Conservation (phyloP, 2,888 invertebrate species). For the Leucophenga maculata region DNA sequence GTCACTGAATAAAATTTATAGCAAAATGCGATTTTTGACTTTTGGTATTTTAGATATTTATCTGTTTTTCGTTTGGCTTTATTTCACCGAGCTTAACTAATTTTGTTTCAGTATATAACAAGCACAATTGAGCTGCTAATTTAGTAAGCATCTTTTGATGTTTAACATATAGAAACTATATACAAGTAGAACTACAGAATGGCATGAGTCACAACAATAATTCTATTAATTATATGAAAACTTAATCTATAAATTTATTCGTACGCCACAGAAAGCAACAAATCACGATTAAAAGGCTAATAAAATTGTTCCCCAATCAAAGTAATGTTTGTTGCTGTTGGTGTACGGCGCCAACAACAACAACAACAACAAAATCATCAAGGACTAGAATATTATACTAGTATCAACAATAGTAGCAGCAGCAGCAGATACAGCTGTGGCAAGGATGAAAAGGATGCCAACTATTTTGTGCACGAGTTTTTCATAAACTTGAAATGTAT, state of each 20-base stretch:
- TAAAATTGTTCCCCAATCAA: slow-evolving; percentile 68
- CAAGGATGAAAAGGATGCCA: slow-evolving; percentile 10
- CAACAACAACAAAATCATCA: slow-evolving; percentile 6
- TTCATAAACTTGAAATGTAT: slow-evolving; percentile 54
- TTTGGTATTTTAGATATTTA: no score
- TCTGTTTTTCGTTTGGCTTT: no score
- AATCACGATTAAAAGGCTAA: slow-evolving; percentile 67
- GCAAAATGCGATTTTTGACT: no score
- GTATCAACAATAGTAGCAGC: slow-evolving; percentile 3
- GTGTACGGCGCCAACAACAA: slow-evolving; percentile 28
- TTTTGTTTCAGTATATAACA: neutral
- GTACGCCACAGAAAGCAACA: slow-evolving; percentile 50
- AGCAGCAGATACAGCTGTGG: neutral
- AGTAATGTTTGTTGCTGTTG: slow-evolving; percentile 51
- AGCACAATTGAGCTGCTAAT: neutral
- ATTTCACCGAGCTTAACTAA: neutral
- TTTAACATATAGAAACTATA: neutral
- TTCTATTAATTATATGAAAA: slow-evolving; percentile 55
- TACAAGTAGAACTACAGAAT: neutral
- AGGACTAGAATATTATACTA: neutral
- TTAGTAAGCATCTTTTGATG: neutral
- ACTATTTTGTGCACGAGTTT: slow-evolving; percentile 44
- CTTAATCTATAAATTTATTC: slow-evolving; percentile 60
- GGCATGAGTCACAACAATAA: slow-evolving; percentile 29
- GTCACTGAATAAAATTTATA: no score